Percentiles rank a stretch among this genome's conserved stretches.
These are phyloP conservation scores for Synergus gifuensis DNA, from an alignment of 2,888 invertebrate genomes.

Conservation along the genomic window DNA sequence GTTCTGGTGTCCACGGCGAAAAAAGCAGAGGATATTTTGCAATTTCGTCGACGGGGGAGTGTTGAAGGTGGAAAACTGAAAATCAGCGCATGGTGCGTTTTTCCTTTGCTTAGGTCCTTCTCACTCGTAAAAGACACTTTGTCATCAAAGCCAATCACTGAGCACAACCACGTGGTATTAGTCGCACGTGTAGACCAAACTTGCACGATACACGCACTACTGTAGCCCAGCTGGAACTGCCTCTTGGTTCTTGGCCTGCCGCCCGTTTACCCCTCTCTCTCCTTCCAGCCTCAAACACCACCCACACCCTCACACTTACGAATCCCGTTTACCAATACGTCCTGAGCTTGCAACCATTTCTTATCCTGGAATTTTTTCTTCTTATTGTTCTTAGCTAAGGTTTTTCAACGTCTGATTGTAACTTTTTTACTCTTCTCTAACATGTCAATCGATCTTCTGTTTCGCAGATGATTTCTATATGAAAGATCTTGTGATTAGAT, in stretches of 20 bases:
- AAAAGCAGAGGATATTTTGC: slow-evolving; percentile 43
- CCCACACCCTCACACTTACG: neutral
- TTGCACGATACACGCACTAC: slow-evolving; percentile 68
- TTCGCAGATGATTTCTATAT: too few species aligned
- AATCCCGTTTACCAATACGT: neutral
- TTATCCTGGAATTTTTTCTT: neutral
- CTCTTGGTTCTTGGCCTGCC: slow-evolving; percentile 7
- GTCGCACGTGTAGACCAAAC: slow-evolving; percentile 54
- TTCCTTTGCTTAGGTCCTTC: neutral
- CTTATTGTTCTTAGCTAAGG: neutral
- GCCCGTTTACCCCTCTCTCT: slow-evolving; percentile 44
- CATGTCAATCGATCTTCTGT: too few species aligned
- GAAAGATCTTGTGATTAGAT: too few species aligned
- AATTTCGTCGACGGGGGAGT: neutral
- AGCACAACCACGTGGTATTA: slow-evolving; percentile 63
- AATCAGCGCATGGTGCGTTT: neutral
- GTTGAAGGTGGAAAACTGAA: neutral
- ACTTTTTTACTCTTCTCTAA: too few species aligned
- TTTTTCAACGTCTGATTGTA: too few species aligned
- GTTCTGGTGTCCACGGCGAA: slow-evolving; percentile 67
- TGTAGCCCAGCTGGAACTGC: slow-evolving; percentile 65
- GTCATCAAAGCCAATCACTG: neutral
- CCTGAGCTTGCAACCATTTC: neutral
- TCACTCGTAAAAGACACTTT: slow-evolving; percentile 6
- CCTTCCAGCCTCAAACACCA: slow-evolving; percentile 28